Conservation (phyloP, 2,113 vertebrate genomes). For the Notarius lentiginosus region DNA sequence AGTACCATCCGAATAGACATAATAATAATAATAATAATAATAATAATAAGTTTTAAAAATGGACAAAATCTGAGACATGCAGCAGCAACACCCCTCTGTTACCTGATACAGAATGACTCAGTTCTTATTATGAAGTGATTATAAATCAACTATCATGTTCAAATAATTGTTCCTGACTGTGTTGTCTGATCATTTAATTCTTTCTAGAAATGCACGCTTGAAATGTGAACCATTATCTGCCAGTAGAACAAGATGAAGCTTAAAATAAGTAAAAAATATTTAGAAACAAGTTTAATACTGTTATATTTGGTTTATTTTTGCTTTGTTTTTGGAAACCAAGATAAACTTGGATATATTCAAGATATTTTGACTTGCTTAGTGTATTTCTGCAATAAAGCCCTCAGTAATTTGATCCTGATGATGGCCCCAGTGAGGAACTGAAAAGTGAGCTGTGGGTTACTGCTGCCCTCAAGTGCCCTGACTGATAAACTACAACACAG, state of each 20-base stretch:
- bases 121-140: too few species aligned
- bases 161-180: too few species aligned
- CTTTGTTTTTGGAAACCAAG: neutral
- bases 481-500: neutral
- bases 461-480: conserved; percentile 38
- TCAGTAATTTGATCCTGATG: neutral
- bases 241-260: neutral
- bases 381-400: neutral
- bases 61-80: too few species aligned
- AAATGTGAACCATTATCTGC: neutral
- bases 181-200: too few species aligned
- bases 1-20: too few species aligned
- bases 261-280: neutral
- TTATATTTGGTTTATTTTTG: neutral
- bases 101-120: too few species aligned
- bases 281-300: neutral
- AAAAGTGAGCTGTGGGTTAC: neutral
- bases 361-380: neutral
- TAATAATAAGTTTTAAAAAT: too few species aligned
- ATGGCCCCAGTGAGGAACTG: neutral
- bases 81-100: too few species aligned
- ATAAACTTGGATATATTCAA: neutral
- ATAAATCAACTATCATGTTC: too few species aligned
- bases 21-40: too few species aligned
- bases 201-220: neutral